Conservation (phyloP, 2,888 invertebrate genomes). For the Arge pagana region DNA sequence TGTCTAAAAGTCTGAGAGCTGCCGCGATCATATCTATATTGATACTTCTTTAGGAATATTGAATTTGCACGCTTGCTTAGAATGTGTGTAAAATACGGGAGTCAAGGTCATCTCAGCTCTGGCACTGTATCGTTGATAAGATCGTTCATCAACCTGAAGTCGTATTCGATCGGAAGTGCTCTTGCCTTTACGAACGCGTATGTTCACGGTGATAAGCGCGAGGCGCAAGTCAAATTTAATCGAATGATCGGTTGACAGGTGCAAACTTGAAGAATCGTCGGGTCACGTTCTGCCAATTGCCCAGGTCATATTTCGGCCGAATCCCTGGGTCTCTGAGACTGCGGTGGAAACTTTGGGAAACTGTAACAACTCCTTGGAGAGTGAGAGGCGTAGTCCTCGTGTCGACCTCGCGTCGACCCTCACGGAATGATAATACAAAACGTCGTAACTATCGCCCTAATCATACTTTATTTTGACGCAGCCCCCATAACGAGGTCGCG, state of each 20-base stretch:
- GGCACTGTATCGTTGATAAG: too few relatives aligned
- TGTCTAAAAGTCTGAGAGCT: constrained; percentile 13
- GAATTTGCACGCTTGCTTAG: constrained; percentile 19
- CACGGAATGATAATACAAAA: constrained; percentile 54
- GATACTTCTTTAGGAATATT: constrained; percentile 10
- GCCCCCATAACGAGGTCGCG: constrained; percentile 49
- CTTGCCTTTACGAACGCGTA: too few relatives aligned
- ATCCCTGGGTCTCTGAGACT: constrained; percentile 2
- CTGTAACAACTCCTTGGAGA: constrained; percentile 48
- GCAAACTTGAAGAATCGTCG: not conserved
- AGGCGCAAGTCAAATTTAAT: too few relatives aligned
- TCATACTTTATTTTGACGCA: constrained; percentile 56
- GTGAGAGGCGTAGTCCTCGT: constrained; percentile 27
- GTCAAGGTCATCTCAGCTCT: too few relatives aligned
- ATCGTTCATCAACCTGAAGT: too few relatives aligned
- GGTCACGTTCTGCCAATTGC: constrained; percentile 10
- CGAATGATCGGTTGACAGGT: too few relatives aligned
- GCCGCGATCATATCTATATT: constrained; percentile 14
- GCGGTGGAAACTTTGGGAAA: constrained; percentile 44
- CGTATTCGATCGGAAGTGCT: too few relatives aligned
- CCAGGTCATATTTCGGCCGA: constrained; percentile 2
- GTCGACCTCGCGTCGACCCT: constrained; percentile 37
- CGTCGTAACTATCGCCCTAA: constrained; percentile 55
- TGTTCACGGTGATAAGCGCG: too few relatives aligned
- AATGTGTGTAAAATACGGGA: too few relatives aligned